Evolutionary conservation across 2,797 vertebrate genomes (phyloP).

Genomic region (Clarias platycephalus): DNA sequence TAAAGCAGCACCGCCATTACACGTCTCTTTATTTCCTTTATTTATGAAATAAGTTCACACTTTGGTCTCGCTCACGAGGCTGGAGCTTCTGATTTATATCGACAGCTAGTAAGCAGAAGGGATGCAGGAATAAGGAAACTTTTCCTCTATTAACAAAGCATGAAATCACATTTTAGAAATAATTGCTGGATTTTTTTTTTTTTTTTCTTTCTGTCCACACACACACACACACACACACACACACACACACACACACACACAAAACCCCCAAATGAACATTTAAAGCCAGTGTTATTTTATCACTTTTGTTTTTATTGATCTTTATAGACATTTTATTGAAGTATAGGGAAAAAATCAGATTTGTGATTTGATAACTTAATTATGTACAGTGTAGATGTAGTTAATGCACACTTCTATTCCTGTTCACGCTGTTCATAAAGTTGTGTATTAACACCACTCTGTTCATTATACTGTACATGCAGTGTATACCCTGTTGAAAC

Average conservation of each 20-base stretch:
- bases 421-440: not conserved
- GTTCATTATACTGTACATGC: not conserved
- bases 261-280: constrained; percentile 8
- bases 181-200: not conserved
- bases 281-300: constrained; percentile 55
- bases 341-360: constrained; percentile 10
- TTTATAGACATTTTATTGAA: constrained; percentile 17
- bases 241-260: constrained; percentile 21
- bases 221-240: not conserved
- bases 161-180: constrained; percentile 6
- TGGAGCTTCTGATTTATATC: not conserved
- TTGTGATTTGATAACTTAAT: constrained; percentile 28
- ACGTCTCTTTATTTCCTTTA: constrained; percentile 23
- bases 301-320: constrained; percentile 18
- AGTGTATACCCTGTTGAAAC: not conserved
- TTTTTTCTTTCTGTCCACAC: not conserved
- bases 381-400: constrained; percentile 49
- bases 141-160: not conserved
- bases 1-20: constrained; percentile 63
- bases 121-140: not conserved
- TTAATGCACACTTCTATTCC: constrained; percentile 3
- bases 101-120: not conserved
- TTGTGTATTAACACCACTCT: not conserved
- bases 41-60: constrained; percentile 26
- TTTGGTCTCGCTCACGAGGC: not conserved